These are phyloP conservation scores for Iphiclides podalirius DNA, from an alignment of 2,888 invertebrate species.

Conservation along the genomic window DNA sequence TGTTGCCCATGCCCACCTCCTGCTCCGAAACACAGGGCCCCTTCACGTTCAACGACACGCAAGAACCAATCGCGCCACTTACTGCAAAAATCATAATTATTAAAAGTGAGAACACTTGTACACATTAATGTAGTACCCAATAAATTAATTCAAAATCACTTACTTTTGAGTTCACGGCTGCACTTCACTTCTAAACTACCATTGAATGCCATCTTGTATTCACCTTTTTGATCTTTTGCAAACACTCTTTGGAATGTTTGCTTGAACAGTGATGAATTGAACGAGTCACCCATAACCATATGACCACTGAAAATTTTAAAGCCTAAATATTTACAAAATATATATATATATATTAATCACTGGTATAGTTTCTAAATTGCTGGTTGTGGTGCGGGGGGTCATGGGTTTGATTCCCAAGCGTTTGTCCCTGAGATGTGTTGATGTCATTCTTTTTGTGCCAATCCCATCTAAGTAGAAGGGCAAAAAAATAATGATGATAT, in stretches of 20 bases:
- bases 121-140: too few relatives aligned
- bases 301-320: constrained; percentile 87
- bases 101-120: background rate
- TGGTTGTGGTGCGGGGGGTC: too few relatives aligned
- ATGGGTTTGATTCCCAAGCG: too few relatives aligned
- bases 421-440: too few relatives aligned
- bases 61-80: constrained; percentile 97
- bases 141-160: constrained; percentile 29
- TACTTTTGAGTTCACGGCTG: constrained; percentile 94
- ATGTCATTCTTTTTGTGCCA: too few relatives aligned
- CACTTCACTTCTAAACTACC: constrained; percentile 98
- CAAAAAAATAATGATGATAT: too few relatives aligned
- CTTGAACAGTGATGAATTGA: constrained; percentile 98
- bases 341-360: background rate
- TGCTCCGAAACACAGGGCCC: constrained; percentile 96
- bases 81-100: constrained; percentile 66
- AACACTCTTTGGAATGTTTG: constrained; percentile 99
- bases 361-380: too few relatives aligned
- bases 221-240: constrained; percentile 91
- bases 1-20: constrained; percentile 98
- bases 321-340: too few relatives aligned
- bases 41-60: constrained; percentile 95
- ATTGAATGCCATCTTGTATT: constrained; percentile 99
- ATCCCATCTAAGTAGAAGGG: too few relatives aligned
- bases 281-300: constrained; percentile 99